Evolutionary conservation across 1,140 invertebrate genomes (phyloP), one percentile per base, ranked within the genome.

Genomic region (Ceratitis capitata): DNA sequence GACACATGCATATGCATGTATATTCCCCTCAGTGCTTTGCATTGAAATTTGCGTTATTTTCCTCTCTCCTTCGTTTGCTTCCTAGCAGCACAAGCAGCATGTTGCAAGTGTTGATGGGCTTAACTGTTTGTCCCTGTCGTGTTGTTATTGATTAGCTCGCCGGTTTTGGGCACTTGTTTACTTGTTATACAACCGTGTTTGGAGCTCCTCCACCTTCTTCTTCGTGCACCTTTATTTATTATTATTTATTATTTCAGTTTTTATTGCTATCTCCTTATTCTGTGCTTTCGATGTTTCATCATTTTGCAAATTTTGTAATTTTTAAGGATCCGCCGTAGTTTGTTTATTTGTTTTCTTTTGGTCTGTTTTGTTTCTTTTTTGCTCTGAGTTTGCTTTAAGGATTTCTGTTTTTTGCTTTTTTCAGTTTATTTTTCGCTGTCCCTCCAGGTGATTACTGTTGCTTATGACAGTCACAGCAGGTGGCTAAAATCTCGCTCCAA

Each of bases 91-190:
- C 47, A 39, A n/a, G 47, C 47, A 42, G 10, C 47, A 35, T 29
- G 49, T 58, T 83, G 82, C 82, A 83, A 83, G 82, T 83, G 82
- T 83, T 83, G 82, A 83, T 35, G 82, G 82, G 82, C 47, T 83
- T 47, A 19, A 53, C 49, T 51, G 53, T 53, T 58, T 58, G 9
- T 26, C 82, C 82, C 47, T 56, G 82, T 51, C 82, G 49, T n/a
- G 35, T 83, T 83, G 26, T 78, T 83, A 83, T 83, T 83, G 53
- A 83, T 83, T 58, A 58, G 82, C 53, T 83, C n/a, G n/a, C n/a
- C 4, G 0, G 0, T 23, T 78, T 78, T 78, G 42, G 19, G 35
- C 69, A 83, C 53, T 83, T 51, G 82, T 83, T 53, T 83, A 29
- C 0, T 49, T 35, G 49, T 39, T 58, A 47, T 51, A 42, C 35